A percentile compares a stretch with the other conserved stretches of the same genome.
These are phyloP conservation scores for Nyleta sp. DNA, from an alignment of 2,888 invertebrate genomes.

Conservation along the genomic window DNA sequence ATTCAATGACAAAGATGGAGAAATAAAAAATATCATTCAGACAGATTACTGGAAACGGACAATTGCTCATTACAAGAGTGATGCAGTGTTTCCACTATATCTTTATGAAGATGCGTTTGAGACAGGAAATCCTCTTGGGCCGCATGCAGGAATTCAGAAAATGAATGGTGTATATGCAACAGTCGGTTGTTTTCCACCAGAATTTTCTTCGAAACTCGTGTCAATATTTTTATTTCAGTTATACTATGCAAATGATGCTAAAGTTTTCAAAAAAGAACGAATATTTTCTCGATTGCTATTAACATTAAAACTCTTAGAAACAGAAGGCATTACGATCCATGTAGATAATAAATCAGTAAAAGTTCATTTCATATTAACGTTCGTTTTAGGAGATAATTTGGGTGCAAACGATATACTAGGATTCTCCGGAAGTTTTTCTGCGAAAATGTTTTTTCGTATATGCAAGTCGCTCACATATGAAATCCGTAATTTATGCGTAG, in stretches of 20 bases:
- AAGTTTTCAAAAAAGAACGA: constrained; percentile 8
- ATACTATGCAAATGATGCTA: constrained; percentile 5
- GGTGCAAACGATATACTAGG: constrained; percentile 38
- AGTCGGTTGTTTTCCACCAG: constrained; percentile 47
- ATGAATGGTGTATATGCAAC: constrained; percentile 43
- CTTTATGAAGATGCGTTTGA: constrained; percentile 47
- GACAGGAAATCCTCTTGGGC: constrained; percentile 52
- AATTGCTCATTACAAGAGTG: neutral
- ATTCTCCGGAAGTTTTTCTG: constrained; percentile 45
- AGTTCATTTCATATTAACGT: constrained; percentile 22
- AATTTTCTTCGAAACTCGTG: constrained; percentile 10
- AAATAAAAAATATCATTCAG: constrained; percentile 10
- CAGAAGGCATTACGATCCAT: neutral
- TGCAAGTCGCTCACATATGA: constrained; percentile 1
- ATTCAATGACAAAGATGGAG: neutral
- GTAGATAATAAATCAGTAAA: neutral
- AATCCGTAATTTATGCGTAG: neutral
- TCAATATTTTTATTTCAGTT: constrained; percentile 12
- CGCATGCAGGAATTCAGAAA: constrained; percentile 49
- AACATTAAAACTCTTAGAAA: neutral
- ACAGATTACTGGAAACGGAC: neutral
- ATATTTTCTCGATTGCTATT: neutral
- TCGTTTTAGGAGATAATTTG: constrained; percentile 35
- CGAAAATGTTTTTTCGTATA: constrained; percentile 26
- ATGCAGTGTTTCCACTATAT: neutral